Conservation (phyloP, 1,140 invertebrate species). For the Oryctes rhinoceros region DNA sequence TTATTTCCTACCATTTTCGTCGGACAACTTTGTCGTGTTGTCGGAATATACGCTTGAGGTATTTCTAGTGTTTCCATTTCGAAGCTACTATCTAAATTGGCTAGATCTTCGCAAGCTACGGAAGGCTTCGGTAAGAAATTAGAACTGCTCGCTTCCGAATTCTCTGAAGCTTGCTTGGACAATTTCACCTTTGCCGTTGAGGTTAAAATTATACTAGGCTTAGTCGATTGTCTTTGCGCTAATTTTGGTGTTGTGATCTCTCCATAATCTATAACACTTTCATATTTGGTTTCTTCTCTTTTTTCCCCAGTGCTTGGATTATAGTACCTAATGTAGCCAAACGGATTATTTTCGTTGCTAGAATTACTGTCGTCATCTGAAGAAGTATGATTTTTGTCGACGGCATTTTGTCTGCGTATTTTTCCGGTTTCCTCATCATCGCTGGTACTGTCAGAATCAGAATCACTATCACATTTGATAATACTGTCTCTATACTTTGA, state of each 20-base stretch:
- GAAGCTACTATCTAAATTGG: conserved; percentile 68
- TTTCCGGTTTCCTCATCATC: conserved; percentile 54
- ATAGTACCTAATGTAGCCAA: conserved; percentile 72
- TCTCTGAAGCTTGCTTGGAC: conserved; percentile 65
- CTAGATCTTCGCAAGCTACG: conserved; percentile 72
- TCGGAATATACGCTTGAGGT: conserved; percentile 51
- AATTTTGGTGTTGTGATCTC: conserved; percentile 43
- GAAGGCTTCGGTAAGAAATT: conserved; percentile 62
- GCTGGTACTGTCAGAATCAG: conserved; percentile 59
- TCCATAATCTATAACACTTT: conserved; percentile 64
- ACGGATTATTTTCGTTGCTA: conserved; percentile 64
- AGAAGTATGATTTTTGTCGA: conserved; percentile 61
- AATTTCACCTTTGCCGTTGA: conserved; percentile 63
- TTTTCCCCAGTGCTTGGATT: conserved; percentile 60
- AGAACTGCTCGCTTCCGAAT: conserved; percentile 67
- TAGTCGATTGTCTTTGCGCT: conserved; percentile 48
- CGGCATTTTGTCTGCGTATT: conserved; percentile 67
- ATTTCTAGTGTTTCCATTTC: conserved; percentile 52
- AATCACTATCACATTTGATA: conserved; percentile 64
- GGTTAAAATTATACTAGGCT: conserved; percentile 59
- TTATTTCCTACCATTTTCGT: conserved; percentile 67
- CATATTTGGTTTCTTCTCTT: conserved; percentile 56
- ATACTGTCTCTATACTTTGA: conserved; percentile 64
- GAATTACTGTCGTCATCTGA: conserved; percentile 52
- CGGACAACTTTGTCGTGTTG: conserved; percentile 60